phyloP scores from a whole-genome alignment of 2,888 invertebrate genomes.

The Patella pellucida region DNA sequence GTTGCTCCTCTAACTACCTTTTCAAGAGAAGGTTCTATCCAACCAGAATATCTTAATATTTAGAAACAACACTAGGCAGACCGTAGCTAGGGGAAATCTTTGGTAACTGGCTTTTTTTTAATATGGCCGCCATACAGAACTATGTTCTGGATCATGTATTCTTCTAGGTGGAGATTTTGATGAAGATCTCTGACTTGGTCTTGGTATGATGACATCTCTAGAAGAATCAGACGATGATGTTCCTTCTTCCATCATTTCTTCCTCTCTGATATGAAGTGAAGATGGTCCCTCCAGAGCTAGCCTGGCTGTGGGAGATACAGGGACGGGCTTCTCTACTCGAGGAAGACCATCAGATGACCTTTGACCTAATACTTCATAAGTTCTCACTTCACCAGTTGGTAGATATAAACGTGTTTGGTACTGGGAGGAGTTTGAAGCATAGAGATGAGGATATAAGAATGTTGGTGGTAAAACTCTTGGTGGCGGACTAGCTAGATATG shows the following conservation, averaged over 20 bases:
- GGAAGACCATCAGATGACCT: conserved; percentile 25
- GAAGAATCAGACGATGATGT: conserved; percentile 25
- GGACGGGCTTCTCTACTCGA: conserved; percentile 27
- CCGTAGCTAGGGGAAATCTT: no score
- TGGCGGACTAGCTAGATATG: conserved; percentile 56
- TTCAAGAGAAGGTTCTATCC: no score
- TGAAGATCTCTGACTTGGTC: conserved; percentile 25
- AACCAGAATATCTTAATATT: no score
- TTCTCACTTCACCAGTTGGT: conserved; percentile 52
- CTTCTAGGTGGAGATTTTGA: conserved; percentile 20
- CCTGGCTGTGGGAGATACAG: conserved; percentile 28
- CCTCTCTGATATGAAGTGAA: conserved; percentile 21
- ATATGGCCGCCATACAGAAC: conserved; percentile 60
- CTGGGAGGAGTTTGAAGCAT: conserved; percentile 54
- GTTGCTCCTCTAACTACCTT: no score
- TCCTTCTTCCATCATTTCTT: conserved; percentile 28
- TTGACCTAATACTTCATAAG: conserved; percentile 51
- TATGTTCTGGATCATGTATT: conserved; percentile 38
- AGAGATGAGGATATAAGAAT: conserved; percentile 67
- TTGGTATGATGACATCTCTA: conserved; percentile 19
- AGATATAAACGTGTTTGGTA: conserved; percentile 54
- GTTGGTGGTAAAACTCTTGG: conserved; percentile 60
- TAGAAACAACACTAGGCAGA: no score
- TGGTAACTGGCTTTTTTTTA: conserved; percentile 30
- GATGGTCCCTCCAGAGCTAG: conserved; percentile 24